Conservation (phyloP, 2,113 vertebrate species). For the Petroica traversi region DNA sequence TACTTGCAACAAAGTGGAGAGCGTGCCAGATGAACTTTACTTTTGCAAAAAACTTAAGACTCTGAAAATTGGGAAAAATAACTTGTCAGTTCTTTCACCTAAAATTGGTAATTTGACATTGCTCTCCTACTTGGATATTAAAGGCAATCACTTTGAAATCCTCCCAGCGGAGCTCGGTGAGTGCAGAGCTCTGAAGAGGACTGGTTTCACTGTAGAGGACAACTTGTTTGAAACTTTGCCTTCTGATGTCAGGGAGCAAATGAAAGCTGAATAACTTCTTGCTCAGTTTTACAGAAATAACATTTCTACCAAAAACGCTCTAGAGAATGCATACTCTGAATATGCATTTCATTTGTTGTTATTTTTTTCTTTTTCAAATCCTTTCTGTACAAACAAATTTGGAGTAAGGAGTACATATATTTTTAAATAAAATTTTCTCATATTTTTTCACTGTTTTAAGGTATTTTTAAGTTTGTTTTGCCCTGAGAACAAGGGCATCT, state of each 20-base stretch:
- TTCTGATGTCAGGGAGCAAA: conserved; percentile 92
- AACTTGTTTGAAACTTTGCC: conserved; percentile 93
- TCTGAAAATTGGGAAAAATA: conserved; percentile 94
- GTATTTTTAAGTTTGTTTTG: conserved; percentile 74
- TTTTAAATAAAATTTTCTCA: conserved; percentile 76
- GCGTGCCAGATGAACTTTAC: conserved; percentile 94
- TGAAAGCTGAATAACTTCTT: conserved; percentile 89
- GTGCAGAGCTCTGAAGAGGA: conserved; percentile 87
- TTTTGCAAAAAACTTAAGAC: conserved; percentile 99
- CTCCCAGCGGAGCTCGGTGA: conserved; percentile 89
- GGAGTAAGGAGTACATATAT: conserved; percentile 73
- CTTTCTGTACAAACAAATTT: conserved; percentile 71
- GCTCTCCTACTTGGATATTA: conserved; percentile 90
- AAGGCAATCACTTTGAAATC: conserved; percentile 94
- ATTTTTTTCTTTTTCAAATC: conserved; percentile 54
- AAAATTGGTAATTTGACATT: conserved; percentile 90
- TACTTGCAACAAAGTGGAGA: conserved; percentile 94
- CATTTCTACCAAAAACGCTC: conserved; percentile 77
- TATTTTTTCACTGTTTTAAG: conserved; percentile 76
- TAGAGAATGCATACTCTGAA: conserved; percentile 64
- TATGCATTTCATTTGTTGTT: conserved; percentile 67
- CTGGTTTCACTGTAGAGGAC: conserved; percentile 88
- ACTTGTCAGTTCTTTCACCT: conserved; percentile 89
- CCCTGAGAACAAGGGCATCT: conserved; percentile 22
- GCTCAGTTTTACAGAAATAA: conserved; percentile 61